phyloP scores from a whole-genome alignment of 2,888 invertebrate genomes.

The Pseudoips prasinana region DNA sequence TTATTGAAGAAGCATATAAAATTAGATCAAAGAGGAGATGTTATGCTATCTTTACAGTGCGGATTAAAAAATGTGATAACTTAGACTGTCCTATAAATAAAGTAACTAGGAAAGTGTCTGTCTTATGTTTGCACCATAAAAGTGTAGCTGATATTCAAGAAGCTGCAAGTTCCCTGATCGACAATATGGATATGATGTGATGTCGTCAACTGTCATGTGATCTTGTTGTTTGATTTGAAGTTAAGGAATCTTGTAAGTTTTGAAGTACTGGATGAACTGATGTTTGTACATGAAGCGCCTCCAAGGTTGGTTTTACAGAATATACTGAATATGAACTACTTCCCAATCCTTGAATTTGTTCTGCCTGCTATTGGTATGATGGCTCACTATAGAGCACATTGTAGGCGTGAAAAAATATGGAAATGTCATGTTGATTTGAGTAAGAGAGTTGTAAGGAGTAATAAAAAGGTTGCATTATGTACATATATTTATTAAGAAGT shows the following conservation, averaged over 20 bases:
- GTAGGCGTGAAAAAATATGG: constrained; percentile 14
- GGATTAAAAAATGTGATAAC: not conserved
- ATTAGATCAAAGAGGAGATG: too few relatives aligned
- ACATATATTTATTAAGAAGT: too few relatives aligned
- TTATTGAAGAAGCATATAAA: too few relatives aligned
- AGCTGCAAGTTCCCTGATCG: constrained; percentile 5
- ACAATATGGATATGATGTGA: not conserved
- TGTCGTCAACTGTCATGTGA: constrained; percentile 1
- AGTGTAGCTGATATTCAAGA: constrained; percentile 6
- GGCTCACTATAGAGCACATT: constrained; percentile 17
- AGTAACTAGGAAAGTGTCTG: constrained; percentile 6
- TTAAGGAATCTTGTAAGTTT: constrained; percentile 5
- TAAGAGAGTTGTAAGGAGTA: too few relatives aligned
- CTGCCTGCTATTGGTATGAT: constrained; percentile 9
- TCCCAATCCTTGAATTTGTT: constrained; percentile 13
- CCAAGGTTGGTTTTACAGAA: constrained; percentile 7
- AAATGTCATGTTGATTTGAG: constrained; percentile 1
- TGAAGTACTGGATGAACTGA: constrained; percentile 11
- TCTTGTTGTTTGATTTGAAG: constrained; percentile 1
- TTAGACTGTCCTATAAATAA: constrained; percentile 1
- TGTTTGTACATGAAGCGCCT: constrained; percentile 15
- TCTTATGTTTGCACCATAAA: constrained; percentile 5
- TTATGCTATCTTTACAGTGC: not conserved
- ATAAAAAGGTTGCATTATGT: too few relatives aligned
- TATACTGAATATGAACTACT: constrained; percentile 7